Conservation (phyloP, 1,140 invertebrate species). For the Amphibalanus amphitrite region DNA sequence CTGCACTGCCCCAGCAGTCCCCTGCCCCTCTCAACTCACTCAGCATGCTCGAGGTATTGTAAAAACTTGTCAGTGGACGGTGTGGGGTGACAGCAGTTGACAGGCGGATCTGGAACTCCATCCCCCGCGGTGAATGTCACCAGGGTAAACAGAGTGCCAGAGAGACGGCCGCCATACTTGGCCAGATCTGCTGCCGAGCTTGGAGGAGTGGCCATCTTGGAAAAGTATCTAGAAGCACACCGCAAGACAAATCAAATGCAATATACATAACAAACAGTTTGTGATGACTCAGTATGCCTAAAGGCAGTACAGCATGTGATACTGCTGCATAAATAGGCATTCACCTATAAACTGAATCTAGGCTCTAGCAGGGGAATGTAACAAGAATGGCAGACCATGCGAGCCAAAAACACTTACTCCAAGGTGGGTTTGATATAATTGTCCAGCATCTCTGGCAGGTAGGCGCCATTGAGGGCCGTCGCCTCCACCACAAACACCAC, state of each 20-base stretch:
- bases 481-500: constrained; percentile 84
- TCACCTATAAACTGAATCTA: too few species aligned
- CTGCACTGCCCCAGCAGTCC: not conserved
- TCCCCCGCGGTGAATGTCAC: not conserved
- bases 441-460: constrained; percentile 70
- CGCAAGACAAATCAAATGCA: too few species aligned
- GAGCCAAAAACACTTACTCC: constrained; percentile 33
- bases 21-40: not conserved
- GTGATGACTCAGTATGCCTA: too few species aligned
- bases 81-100: not conserved
- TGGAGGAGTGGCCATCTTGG: too few species aligned
- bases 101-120: not conserved
- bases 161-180: not conserved
- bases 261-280: too few species aligned
- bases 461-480: constrained; percentile 81
- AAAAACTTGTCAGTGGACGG: not conserved
- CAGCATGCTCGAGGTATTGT: not conserved
- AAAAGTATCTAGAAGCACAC: too few species aligned
- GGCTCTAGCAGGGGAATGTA: too few species aligned
- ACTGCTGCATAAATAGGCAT: too few species aligned
- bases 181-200: not conserved
- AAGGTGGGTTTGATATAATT: constrained; percentile 80
- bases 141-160: not conserved
- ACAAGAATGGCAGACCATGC: too few species aligned
- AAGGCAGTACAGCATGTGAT: too few species aligned